Conservation (phyloP, 2,113 vertebrate species). For the Saguinus midas region DNA sequence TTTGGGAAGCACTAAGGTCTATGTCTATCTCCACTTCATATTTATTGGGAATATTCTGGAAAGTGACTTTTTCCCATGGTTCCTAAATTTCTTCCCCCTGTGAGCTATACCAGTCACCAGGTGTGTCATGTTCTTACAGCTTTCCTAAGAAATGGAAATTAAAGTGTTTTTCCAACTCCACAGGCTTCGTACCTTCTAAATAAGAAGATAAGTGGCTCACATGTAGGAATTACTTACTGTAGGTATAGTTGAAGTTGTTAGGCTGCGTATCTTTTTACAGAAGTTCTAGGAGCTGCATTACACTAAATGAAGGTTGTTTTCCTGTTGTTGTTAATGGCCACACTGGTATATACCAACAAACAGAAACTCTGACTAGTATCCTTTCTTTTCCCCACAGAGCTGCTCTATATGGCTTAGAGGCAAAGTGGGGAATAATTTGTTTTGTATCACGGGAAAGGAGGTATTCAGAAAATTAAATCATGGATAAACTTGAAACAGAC, state of each 20-base stretch:
- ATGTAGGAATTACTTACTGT: background rate
- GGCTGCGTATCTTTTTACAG: background rate
- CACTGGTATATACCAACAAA: background rate
- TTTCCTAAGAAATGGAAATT: background rate
- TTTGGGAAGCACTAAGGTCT: background rate
- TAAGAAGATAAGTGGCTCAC: background rate
- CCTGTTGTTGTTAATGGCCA: background rate
- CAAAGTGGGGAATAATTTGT: background rate
- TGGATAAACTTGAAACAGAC: background rate
- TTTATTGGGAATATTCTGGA: background rate
- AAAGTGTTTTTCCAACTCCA: background rate
- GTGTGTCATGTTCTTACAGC: background rate
- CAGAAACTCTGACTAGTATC: slow-evolving; percentile 12
- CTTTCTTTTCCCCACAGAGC: background rate
- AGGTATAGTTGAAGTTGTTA: background rate
- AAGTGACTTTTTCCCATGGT: background rate
- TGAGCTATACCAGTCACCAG: background rate
- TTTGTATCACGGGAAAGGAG: background rate
- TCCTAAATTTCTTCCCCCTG: background rate
- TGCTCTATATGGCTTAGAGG: background rate
- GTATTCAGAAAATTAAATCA: background rate
- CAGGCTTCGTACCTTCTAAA: background rate
- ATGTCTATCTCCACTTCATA: background rate
- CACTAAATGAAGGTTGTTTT: background rate
- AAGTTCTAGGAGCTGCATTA: background rate